These are phyloP conservation scores for Ditylenchus dipsaci DNA, from an alignment of 1,140 invertebrate genomes.

Conservation along the genomic window DNA sequence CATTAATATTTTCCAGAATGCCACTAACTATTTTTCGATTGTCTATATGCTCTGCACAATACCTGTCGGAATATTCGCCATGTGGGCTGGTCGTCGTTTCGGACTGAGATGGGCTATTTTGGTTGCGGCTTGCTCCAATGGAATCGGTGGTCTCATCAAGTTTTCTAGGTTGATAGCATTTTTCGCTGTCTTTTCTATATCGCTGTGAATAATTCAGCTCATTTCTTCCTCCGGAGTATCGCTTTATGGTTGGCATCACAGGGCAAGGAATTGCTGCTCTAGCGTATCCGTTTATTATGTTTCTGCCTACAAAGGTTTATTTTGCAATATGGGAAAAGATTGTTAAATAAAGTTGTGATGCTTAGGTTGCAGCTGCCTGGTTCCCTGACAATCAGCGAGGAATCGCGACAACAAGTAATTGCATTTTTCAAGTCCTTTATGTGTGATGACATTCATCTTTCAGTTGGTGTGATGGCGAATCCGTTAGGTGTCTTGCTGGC, in stretches of 20 bases:
- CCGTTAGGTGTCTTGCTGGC: slow-evolving; percentile 54
- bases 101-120: slow-evolving; percentile 41
- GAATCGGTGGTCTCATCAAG: slow-evolving; percentile 39
- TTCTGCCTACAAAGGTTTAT: slow-evolving; percentile 51
- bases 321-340: slow-evolving; percentile 1
- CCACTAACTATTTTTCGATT: slow-evolving; percentile 35
- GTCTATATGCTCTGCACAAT: slow-evolving; percentile 43
- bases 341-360: background rate
- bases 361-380: slow-evolving; percentile 53
- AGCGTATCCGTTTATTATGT: slow-evolving; percentile 58
- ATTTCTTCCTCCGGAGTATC: slow-evolving; percentile 29
- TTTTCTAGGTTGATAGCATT: slow-evolving; percentile 29
- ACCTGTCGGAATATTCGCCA: slow-evolving; percentile 44
- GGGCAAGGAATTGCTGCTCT: slow-evolving; percentile 56
- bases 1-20: slow-evolving; percentile 26
- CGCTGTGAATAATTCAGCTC: slow-evolving; percentile 36
- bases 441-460: no score
- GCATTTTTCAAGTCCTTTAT: background rate
- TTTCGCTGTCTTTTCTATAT: slow-evolving; percentile 6
- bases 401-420: slow-evolving; percentile 50
- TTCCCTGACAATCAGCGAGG: slow-evolving; percentile 56
- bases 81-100: slow-evolving; percentile 46
- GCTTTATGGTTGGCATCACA: slow-evolving; percentile 52
- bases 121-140: slow-evolving; percentile 46
- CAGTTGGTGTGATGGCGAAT: slow-evolving; percentile 50